These are phyloP conservation scores for Margarornis squamiger DNA, from an alignment of 2,797 vertebrate species.

Conservation along the genomic window DNA sequence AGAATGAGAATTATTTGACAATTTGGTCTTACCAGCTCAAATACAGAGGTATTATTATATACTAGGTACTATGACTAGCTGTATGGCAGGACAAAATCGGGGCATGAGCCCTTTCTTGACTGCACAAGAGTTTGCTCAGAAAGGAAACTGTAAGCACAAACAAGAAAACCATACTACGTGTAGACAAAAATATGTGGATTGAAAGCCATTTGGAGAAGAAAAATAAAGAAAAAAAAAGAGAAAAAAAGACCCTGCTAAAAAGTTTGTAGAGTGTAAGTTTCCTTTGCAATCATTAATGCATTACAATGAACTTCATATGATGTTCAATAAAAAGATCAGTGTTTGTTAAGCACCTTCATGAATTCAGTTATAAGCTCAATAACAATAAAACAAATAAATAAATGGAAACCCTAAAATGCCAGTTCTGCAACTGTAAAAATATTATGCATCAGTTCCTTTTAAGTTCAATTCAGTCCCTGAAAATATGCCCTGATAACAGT, in stretches of 20 bases:
- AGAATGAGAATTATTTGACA: not conserved
- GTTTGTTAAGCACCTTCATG: not conserved
- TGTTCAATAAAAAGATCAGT: not conserved
- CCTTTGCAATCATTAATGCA: not conserved
- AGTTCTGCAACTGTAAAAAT: not conserved
- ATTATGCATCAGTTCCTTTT: not conserved
- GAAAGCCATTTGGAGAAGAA: no score
- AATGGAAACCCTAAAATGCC: not conserved
- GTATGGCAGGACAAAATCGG: not conserved
- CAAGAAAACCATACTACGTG: not conserved
- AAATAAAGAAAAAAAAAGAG: no score
- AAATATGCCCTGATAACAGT: not conserved
- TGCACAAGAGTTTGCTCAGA: not conserved
- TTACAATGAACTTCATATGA: not conserved
- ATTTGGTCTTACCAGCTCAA: not conserved
- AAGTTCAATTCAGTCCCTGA: not conserved
- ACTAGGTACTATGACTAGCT: not conserved
- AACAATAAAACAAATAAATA: not conserved
- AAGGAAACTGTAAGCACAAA: not conserved
- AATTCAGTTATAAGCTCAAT: not conserved
- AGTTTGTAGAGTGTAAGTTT: not conserved
- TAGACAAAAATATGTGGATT: not conserved
- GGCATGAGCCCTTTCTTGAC: not conserved
- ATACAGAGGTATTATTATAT: not conserved
- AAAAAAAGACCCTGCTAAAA: not conserved